phyloP scores from a whole-genome alignment of 1,140 invertebrate genomes.

The Tachypleus tridentatus region DNA sequence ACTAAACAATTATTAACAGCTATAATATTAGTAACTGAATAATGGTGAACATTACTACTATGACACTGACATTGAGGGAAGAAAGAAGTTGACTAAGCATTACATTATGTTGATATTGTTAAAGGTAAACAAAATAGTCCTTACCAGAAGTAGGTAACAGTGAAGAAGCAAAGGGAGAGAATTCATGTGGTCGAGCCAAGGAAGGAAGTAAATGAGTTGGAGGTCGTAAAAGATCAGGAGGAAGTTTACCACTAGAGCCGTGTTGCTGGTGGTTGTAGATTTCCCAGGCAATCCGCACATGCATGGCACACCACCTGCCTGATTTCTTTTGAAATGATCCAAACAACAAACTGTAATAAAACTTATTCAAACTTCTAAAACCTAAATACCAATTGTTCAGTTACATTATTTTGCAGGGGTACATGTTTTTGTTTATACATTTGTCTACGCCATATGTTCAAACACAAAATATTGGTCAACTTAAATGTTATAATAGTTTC shows the following conservation, averaged over 20 bases:
- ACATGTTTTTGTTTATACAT: too few species aligned
- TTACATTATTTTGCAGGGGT: too few species aligned
- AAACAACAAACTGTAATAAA: too few species aligned
- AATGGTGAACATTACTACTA: too few species aligned
- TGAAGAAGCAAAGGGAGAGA: slow-evolving; percentile 31
- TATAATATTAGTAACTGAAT: too few species aligned
- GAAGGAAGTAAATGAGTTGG: slow-evolving; percentile 49
- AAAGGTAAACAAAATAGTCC: neutral
- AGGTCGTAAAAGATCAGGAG: slow-evolving; percentile 30
- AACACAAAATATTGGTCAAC: too few species aligned
- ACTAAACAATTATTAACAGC: neutral
- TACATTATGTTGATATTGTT: neutral
- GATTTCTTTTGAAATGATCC: slow-evolving; percentile 56
- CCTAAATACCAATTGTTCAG: too few species aligned
- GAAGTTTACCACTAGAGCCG: slow-evolving; percentile 5
- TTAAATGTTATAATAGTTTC: too few species aligned
- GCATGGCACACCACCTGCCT: slow-evolving; percentile 96
- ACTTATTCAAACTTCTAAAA: too few species aligned
- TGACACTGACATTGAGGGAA: too few species aligned
- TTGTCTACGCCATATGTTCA: too few species aligned
- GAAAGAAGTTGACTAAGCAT: too few species aligned
- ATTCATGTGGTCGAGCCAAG: slow-evolving; percentile 38
- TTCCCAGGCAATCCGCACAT: slow-evolving; percentile 93
- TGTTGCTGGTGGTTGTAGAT: slow-evolving; percentile 81
- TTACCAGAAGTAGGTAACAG: slow-evolving; percentile 25